These are phyloP conservation scores for Pristionchus fissidentatus DNA, from an alignment of 2,888 invertebrate species.

Conservation along the genomic window DNA sequence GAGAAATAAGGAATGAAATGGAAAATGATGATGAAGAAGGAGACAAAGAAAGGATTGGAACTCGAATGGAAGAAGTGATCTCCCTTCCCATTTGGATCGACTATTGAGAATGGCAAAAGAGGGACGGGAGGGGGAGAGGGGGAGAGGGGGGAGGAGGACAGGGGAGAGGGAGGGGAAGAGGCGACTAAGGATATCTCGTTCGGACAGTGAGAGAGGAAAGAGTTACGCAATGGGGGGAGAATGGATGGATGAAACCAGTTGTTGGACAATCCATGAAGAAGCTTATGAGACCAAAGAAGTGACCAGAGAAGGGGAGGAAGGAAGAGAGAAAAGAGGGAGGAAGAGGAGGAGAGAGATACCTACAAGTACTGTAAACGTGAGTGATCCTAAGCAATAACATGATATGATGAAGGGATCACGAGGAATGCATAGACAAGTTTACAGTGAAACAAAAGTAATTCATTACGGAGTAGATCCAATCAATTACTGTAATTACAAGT, in stretches of 20 bases:
- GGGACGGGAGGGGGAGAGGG: background rate
- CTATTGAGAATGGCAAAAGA: background rate
- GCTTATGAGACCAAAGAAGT: background rate
- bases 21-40: background rate
- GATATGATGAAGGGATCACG: background rate
- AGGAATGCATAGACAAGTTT: too few species aligned
- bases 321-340: background rate
- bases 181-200: background rate
- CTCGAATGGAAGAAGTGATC: background rate
- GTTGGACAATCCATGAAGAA: background rate
- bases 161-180: too few species aligned
- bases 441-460: too few species aligned
- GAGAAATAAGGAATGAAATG: too few species aligned
- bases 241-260: background rate
- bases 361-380: background rate
- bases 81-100: background rate
- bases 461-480: too few species aligned
- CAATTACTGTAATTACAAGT: too few species aligned
- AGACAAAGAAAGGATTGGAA: background rate
- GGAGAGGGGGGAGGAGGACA: background rate
- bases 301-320: background rate
- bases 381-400: background rate
- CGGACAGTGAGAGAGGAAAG: slow-evolving; percentile 14
- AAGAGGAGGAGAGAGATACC: background rate
- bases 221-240: background rate